Percentiles rank a stretch among this genome's conserved stretches.
phyloP scores from a whole-genome alignment of 2,888 invertebrate species.

The Psococerastis gibbosa region DNA sequence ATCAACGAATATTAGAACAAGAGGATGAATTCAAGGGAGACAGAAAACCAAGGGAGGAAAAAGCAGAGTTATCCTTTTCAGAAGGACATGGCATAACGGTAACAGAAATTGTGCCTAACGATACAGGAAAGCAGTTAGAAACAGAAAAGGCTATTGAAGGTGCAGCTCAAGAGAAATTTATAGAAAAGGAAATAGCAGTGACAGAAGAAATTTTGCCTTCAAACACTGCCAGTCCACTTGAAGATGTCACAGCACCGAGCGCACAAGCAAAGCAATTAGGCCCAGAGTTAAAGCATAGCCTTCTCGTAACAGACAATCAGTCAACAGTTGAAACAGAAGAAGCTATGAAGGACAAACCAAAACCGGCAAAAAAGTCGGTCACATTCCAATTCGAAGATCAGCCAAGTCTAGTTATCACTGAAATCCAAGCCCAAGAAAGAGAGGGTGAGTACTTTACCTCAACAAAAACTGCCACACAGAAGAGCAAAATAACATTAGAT shows the following conservation, averaged over 20 bases:
- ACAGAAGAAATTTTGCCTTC: constrained; percentile 25
- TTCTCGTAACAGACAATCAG: constrained; percentile 30
- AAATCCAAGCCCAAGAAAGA: constrained; percentile 28
- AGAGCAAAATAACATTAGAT: constrained; percentile 15
- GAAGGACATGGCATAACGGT: constrained; percentile 34
- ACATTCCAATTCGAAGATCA: constrained; percentile 24
- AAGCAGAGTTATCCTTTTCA: constrained; percentile 18
- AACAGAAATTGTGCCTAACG: constrained; percentile 32
- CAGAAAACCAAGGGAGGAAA: constrained; percentile 19
- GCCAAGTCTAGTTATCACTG: constrained; percentile 27
- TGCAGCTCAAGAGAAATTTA: constrained; percentile 27
- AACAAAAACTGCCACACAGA: constrained; percentile 13
- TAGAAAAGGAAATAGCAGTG: constrained; percentile 27
- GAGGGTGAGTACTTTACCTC: constrained; percentile 28
- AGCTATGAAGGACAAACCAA: constrained; percentile 25
- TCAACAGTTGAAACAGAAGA: constrained; percentile 30
- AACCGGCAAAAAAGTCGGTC: constrained; percentile 28
- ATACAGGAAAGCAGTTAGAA: constrained; percentile 34
- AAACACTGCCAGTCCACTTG: constrained; percentile 18
- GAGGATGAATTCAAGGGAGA: constrained; percentile 21
- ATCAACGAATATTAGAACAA: too few species aligned
- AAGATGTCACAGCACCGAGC: constrained; percentile 20
- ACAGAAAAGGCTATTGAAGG: constrained; percentile 25
- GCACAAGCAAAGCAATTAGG: constrained; percentile 22
- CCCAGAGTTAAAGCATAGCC: constrained; percentile 25